Conservation (phyloP, 2,888 invertebrate genomes). For the Heliothis peltigera region DNA sequence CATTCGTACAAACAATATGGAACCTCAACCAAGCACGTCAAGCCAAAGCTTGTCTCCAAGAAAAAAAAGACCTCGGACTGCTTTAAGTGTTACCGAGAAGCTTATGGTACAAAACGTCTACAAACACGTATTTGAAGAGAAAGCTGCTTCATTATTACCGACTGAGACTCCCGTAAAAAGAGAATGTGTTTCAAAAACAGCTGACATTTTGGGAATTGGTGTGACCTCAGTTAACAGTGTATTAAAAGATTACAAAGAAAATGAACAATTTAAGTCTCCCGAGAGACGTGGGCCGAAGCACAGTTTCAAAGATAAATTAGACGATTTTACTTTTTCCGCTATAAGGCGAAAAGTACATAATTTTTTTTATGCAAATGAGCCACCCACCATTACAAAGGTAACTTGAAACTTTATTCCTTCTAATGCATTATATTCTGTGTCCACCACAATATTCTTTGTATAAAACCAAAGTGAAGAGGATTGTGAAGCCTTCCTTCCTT, state of each 20-base stretch:
- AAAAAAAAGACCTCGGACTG: too few species aligned
- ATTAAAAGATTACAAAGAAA: conserved; percentile 55
- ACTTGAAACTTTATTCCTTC: conserved; percentile 13
- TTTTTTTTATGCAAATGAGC: conserved; percentile 58
- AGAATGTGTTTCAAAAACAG: conserved; percentile 46
- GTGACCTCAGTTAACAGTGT: conserved; percentile 51
- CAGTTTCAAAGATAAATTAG: conserved; percentile 60
- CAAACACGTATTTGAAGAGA: conserved; percentile 44
- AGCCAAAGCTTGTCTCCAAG: too few species aligned
- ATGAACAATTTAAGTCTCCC: conserved; percentile 49
- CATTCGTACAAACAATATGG: too few species aligned
- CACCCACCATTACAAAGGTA: conserved; percentile 53
- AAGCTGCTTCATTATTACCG: conserved; percentile 45
- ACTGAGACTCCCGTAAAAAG: conserved; percentile 44
- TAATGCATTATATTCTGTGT: conserved; percentile 38
- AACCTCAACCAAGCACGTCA: too few species aligned
- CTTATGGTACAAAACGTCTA: too few species aligned
- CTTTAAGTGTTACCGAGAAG: too few species aligned
- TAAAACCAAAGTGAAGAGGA: conserved; percentile 38
- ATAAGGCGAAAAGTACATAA: conserved; percentile 58
- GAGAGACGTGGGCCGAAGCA: conserved; percentile 55
- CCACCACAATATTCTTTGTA: conserved; percentile 41
- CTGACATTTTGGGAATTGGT: conserved; percentile 52
- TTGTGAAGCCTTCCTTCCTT: conserved; percentile 44
- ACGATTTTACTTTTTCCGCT: conserved; percentile 59